Evolutionary conservation across 2,113 vertebrate species (phyloP).

Genomic region (Hylia prasina): DNA sequence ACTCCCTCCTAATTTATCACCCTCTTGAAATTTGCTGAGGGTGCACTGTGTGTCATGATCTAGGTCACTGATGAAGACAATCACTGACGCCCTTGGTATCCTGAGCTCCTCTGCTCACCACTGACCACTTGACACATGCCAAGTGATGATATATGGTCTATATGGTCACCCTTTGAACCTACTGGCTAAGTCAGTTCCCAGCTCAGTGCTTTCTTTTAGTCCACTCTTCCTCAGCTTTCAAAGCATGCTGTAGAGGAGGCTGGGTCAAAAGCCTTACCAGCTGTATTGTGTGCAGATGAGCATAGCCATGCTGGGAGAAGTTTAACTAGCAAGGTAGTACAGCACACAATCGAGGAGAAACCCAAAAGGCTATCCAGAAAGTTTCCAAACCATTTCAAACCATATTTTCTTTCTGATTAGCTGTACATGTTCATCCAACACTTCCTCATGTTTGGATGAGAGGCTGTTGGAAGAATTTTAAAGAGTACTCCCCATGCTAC

Average conservation of each 20-base stretch:
- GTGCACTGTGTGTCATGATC: neutral
- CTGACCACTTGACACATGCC: neutral
- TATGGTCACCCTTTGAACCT: neutral
- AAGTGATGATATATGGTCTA: too few species aligned
- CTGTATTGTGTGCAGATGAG: neutral
- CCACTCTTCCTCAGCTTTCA: neutral
- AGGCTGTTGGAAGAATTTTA: neutral
- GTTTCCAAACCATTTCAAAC: neutral
- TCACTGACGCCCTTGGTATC: neutral
- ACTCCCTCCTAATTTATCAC: neutral
- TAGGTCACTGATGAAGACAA: slow-evolving; percentile 25
- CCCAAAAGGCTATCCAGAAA: neutral
- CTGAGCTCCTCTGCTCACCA: neutral
- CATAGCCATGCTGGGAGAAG: neutral
- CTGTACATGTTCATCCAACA: neutral
- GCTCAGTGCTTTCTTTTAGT: neutral
- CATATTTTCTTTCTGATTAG: neutral
- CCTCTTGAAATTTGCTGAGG: slow-evolving; percentile 3
- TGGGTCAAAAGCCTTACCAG: neutral
- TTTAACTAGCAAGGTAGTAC: neutral
- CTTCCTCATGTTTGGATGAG: neutral
- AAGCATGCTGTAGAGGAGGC: neutral
- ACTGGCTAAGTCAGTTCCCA: neutral
- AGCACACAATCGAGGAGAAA: neutral
- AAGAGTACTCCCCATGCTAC: neutral